phyloP scores from a whole-genome alignment of 2,113 vertebrate genomes.

The Caracal caracal region DNA sequence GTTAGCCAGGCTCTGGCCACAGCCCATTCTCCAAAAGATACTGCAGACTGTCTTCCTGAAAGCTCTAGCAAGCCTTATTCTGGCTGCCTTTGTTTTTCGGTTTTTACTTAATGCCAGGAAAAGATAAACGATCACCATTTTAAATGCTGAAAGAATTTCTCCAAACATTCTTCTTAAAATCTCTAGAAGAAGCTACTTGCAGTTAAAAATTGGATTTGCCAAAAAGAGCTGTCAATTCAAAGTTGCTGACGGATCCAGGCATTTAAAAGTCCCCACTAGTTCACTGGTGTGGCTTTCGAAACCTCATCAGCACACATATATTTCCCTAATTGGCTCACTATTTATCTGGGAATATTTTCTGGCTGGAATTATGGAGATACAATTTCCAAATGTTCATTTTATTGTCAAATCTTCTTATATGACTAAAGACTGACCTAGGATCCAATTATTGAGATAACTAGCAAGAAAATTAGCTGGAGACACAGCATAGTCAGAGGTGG shows the following conservation, averaged over 20 bases:
- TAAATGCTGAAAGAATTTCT: conserved; percentile 29
- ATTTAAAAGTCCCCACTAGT: conserved; percentile 34
- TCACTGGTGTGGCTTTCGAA: not conserved
- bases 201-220: conserved; percentile 49
- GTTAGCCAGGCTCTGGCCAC: not conserved
- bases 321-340: conserved; percentile 74
- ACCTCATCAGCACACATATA: conserved; percentile 42
- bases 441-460: conserved; percentile 74
- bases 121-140: not conserved
- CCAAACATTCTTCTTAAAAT: conserved; percentile 6
- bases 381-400: conserved; percentile 72
- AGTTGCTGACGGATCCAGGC: conserved; percentile 35
- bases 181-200: not conserved
- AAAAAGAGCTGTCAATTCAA: conserved; percentile 56
- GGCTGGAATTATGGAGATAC: conserved; percentile 53
- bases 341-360: conserved; percentile 68
- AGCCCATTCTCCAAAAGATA: not conserved
- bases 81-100: not conserved
- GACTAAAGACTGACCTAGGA: conserved; percentile 68
- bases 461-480: conserved; percentile 73
- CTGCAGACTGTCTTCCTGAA: fast-evolving
- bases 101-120: not conserved
- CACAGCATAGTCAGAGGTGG: conserved; percentile 43
- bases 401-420: conserved; percentile 63
- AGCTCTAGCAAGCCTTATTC: too few species aligned